Percentiles rank a stretch among this genome's conserved stretches.
Evolutionary conservation across 2,888 invertebrate species (phyloP).

Genomic region (Apodemia mormo): DNA sequence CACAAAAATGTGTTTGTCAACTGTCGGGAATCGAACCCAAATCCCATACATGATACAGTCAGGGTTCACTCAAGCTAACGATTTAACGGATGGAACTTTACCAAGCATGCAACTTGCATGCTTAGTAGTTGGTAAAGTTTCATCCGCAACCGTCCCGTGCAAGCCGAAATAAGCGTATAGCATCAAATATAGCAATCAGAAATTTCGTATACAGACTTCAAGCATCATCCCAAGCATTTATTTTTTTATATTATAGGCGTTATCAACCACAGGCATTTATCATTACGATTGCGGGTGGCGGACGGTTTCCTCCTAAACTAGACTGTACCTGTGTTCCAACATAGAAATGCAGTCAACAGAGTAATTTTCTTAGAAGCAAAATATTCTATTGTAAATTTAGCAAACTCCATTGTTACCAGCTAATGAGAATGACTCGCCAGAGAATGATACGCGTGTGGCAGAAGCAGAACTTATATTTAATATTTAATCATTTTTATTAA

Average conservation of each 20-base stretch:
- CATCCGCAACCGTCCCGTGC: too few species aligned
- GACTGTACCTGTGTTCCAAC: constrained; percentile 57
- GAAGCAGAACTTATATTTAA: neutral
- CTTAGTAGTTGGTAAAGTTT: too few species aligned
- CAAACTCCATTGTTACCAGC: constrained; percentile 45
- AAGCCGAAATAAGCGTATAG: neutral
- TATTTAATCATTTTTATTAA: neutral
- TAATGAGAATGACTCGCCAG: neutral
- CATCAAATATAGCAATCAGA: too few species aligned
- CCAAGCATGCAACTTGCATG: too few species aligned
- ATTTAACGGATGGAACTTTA: too few species aligned
- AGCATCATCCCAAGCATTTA: too few species aligned
- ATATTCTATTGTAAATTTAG: constrained; percentile 49
- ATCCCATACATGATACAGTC: too few species aligned
- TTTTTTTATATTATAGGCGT: too few species aligned
- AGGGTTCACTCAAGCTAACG: too few species aligned
- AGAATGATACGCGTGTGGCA: neutral
- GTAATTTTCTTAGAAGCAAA: constrained; percentile 55
- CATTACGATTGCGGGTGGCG: neutral
- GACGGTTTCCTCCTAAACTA: neutral
- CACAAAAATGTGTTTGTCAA: neutral
- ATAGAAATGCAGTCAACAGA: constrained; percentile 55
- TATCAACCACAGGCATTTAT: neutral
- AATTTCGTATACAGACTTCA: too few species aligned
- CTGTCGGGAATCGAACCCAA: neutral